Conservation (phyloP, 2,113 vertebrate genomes). For the Acanthisitta chloris region DNA sequence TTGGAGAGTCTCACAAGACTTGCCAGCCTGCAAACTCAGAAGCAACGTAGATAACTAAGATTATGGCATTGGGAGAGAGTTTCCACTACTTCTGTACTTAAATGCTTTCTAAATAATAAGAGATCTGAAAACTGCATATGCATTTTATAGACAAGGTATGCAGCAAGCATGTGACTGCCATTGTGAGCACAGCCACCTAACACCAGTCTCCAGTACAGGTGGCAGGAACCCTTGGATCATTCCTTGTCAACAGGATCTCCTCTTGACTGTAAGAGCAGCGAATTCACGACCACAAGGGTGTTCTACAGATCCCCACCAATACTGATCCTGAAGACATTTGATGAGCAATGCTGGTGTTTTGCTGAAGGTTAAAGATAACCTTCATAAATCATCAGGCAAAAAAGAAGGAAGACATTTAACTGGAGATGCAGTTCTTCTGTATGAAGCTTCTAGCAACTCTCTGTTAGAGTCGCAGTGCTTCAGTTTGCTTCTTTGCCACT, state of each 20-base stretch:
- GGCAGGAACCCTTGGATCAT: fast-evolving
- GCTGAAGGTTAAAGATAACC: not conserved
- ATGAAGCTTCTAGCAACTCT: slow-evolving; percentile 15
- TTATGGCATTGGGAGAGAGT: fast-evolving
- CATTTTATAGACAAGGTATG: not conserved
- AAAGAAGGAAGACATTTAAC: not conserved
- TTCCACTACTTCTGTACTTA: not conserved
- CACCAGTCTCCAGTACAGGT: not conserved
- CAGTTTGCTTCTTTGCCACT: slow-evolving; percentile 30
- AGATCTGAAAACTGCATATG: not conserved
- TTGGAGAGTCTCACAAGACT: not conserved
- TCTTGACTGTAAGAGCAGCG: fast-evolving
- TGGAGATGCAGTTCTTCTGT: not conserved
- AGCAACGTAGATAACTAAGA: not conserved
- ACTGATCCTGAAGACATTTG: not conserved
- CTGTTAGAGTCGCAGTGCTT: not conserved
- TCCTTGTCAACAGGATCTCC: not conserved
- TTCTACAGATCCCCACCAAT: not conserved
- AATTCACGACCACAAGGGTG: not conserved
- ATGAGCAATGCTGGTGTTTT: not conserved
- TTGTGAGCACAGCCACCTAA: not conserved
- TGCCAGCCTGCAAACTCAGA: not conserved
- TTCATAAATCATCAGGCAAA: not conserved
- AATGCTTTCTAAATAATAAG: not conserved
- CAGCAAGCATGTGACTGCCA: not conserved